Evolutionary conservation across 37 sponge, comb jelly and placozoan genomes (phyloP), one percentile per base, ranked within the genome.

Genomic region (Chondrosia reniformis): DNA sequence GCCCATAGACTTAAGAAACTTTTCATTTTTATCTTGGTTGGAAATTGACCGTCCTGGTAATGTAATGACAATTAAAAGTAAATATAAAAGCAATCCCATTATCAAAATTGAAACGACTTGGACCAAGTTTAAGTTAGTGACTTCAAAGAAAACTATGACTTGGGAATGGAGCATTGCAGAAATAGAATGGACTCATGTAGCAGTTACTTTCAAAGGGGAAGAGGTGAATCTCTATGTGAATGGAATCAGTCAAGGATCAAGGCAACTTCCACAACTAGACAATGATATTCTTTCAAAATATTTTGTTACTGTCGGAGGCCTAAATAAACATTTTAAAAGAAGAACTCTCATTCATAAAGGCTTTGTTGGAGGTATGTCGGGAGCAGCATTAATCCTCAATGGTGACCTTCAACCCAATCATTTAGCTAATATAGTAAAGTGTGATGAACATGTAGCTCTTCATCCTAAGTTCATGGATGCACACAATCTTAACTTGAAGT

Each of bases 131-230:
- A 21, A 69, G 7, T 3, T 69, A 0, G 0, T 69, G 72, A 44
- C 44, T 19, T 4, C 17, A 1, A n/a, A n/a, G n/a, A n/a, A n/a
- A n/a, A 75, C 45, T 6, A 49, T 79, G 41, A 33, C 21, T 32
- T 88, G 88, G 88, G 31, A 52, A 0, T 83, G 79, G 79, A 42
- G 13, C 19, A 45, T 71, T 31, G 6, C 45, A 3, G 1, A 33
- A 9, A 65, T 45, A 38, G 83, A 83, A 30, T 83, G 83, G 88
- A 27, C 75, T 21, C 88, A 88, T 66, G 64, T 88, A 37, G 66
- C 88, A 28, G 56, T 88, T 0, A 45, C 31, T 32, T 54, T 82
- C 8, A 45, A 88, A 19, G 38, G 27, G 19, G 40, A 5, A 8
- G 44, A 38, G 12, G 49, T 88, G 19, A 8, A 34, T 22, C 4